Percentiles rank a stretch among this genome's conserved stretches.
Conservation (phyloP, 2,888 invertebrate genomes). For the Megamerina dolium region DNA sequence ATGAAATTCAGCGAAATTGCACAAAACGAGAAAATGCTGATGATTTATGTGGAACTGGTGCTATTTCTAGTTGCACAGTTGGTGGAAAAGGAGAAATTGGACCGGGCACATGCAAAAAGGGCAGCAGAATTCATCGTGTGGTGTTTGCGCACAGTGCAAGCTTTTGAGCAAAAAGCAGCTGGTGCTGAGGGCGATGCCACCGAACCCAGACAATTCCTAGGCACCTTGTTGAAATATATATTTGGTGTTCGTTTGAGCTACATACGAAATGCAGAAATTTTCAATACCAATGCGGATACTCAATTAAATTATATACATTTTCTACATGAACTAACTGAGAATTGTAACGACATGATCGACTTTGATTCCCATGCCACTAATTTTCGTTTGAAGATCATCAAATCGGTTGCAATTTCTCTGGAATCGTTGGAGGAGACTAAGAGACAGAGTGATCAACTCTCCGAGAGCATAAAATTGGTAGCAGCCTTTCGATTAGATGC, state of each 20-base stretch:
- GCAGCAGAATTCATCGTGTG: constrained; percentile 33
- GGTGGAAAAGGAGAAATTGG: constrained; percentile 24
- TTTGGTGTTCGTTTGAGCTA: constrained; percentile 35
- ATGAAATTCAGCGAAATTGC: constrained; percentile 25
- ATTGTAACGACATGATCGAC: constrained; percentile 26
- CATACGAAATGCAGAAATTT: constrained; percentile 31
- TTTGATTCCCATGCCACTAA: constrained; percentile 32
- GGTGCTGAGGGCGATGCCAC: background rate
- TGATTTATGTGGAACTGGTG: constrained; percentile 40
- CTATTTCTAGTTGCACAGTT: constrained; percentile 34
- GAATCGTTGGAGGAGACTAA: constrained; percentile 14
- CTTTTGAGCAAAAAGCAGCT: background rate
- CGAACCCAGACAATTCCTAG: constrained; percentile 19
- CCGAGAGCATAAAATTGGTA: constrained; percentile 33
- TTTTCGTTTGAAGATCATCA: constrained; percentile 40
- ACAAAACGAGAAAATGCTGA: constrained; percentile 33
- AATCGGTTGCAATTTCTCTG: constrained; percentile 33
- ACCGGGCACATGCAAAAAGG: constrained; percentile 26
- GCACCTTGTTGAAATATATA: constrained; percentile 40
- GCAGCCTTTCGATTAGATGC: constrained; percentile 34
- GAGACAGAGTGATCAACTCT: constrained; percentile 22
- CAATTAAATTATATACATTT: constrained; percentile 35
- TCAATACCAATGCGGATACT: constrained; percentile 26
- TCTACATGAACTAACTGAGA: constrained; percentile 32
- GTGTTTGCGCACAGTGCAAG: constrained; percentile 24